Percentiles rank a stretch among this genome's conserved stretches.
Conservation (phyloP, 1,140 invertebrate genomes). For the Macrotrachela quadricornifera region DNA sequence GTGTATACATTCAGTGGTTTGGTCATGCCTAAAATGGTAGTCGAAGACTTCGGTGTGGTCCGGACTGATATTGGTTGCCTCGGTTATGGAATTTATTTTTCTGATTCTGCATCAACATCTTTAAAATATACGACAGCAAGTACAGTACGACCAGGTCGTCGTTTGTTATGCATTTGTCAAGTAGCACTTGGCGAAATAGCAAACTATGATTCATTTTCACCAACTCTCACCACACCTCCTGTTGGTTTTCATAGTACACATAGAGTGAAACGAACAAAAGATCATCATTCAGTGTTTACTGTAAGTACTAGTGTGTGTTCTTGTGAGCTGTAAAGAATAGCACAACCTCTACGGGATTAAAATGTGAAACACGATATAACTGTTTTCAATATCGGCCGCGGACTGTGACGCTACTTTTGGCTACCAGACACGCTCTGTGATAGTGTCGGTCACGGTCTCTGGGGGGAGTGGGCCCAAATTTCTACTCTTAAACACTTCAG, state of each 20-base stretch:
- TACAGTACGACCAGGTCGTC: constrained; percentile 10
- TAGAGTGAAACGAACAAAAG: constrained; percentile 15
- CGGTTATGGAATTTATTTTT: constrained; percentile 28
- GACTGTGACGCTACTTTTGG: too few species aligned
- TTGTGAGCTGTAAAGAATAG: too few species aligned
- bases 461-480: too few species aligned
- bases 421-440: too few species aligned
- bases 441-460: too few species aligned
- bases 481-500: too few species aligned
- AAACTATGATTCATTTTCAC: too few species aligned
- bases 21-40: constrained; percentile 20
- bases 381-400: too few species aligned
- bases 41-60: constrained; percentile 15
- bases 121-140: constrained; percentile 2
- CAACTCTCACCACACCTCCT: constrained; percentile 11
- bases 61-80: constrained; percentile 23
- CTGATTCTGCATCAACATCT: constrained; percentile 17
- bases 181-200: constrained; percentile 20
- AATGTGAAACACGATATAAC: too few species aligned
- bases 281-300: constrained; percentile 16
- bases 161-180: constrained; percentile 21
- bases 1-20: constrained; percentile 14
- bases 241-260: constrained; percentile 24
- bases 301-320: too few species aligned
- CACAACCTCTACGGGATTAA: too few species aligned